Base-by-base conservation (phyloP, 2,113 vertebrate species). In the Danionella cerebrum region DNA sequence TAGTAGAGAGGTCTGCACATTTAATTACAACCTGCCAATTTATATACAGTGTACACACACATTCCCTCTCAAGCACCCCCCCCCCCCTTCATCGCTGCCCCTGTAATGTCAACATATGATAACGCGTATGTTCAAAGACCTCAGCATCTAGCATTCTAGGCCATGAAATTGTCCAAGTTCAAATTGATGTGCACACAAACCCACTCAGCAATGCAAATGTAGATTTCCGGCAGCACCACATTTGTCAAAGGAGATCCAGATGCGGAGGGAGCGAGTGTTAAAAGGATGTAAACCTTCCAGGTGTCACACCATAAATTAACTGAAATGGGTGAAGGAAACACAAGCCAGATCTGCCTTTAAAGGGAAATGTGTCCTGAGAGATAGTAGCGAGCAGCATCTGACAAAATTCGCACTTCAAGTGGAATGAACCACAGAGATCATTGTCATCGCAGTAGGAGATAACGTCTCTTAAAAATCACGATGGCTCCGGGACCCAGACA, bases 1-100 rank as follows among this genome's bases (percentile, higher is more conserved):
- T 90, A 90, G 87, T 87, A 83, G 84, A 87, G 87, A 90, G 85
- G 87, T 87, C 87, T 89, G 88, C 86, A 82, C 86, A 87, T 90
- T 89, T 90, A 89, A 90, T 90, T 89, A 90, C 88, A 86, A 84
- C 83, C 83, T 88, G 84, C 84, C 86, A 88, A 87, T 89, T 89
- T 87, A 88, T 84, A 90, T 87, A 85, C 86, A 88, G 84, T 87
- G 84, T 84, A 86, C 82, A 84, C 84, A 86, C 81, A 73, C 52
- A 53, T 47, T 45, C 50, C 41, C 59, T 57, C 29, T 50, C 55
- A 45, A 21, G 3, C 57, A 22, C 45, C 14, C 42, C 55, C 41
- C 66, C 60, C 66, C 33, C 47, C n/a, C 25, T n/a, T 53, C 18
- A 38, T n/a, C 48, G 25, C 3, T 22, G 29, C 44, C 19, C 41